phyloP scores from a whole-genome alignment of 2,797 vertebrate species.

The Lerista edwardsae region DNA sequence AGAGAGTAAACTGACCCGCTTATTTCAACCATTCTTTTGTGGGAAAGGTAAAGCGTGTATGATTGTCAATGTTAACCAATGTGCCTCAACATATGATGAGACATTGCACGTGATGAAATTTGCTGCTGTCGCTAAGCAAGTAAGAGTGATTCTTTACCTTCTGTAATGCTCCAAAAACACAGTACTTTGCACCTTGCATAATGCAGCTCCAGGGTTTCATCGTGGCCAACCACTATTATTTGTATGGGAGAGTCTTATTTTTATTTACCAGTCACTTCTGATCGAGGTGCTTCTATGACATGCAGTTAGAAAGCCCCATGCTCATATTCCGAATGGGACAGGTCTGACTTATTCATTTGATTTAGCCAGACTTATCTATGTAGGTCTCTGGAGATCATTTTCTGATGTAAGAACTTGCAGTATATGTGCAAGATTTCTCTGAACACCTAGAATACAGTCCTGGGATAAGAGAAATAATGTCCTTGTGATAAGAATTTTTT shows the following conservation, averaged over 20 bases:
- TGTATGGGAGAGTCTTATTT: neutral
- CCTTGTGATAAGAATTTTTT: neutral
- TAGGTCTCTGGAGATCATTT: neutral
- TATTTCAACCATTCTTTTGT: constrained; percentile 89
- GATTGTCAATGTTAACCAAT: constrained; percentile 92
- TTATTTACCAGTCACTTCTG: neutral
- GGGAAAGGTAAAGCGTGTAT: constrained; percentile 88
- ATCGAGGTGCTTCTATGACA: neutral
- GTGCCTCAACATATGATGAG: constrained; percentile 88
- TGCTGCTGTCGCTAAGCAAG: constrained; percentile 89
- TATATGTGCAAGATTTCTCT: neutral
- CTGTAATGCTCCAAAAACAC: neutral
- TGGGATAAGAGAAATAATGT: neutral
- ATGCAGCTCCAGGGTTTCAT: neutral
- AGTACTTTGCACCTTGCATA: neutral
- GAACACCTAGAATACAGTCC: neutral
- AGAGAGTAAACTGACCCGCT: constrained; percentile 91
- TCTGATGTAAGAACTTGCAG: neutral
- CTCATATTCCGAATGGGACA: neutral
- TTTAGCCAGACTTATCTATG: neutral
- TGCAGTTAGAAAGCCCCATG: neutral
- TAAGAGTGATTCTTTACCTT: constrained; percentile 42
- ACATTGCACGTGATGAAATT: constrained; percentile 93
- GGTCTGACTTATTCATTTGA: neutral
- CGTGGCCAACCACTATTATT: neutral